Evolutionary conservation across 2,888 invertebrate genomes (phyloP).

Genomic region (Torymus texanus): DNA sequence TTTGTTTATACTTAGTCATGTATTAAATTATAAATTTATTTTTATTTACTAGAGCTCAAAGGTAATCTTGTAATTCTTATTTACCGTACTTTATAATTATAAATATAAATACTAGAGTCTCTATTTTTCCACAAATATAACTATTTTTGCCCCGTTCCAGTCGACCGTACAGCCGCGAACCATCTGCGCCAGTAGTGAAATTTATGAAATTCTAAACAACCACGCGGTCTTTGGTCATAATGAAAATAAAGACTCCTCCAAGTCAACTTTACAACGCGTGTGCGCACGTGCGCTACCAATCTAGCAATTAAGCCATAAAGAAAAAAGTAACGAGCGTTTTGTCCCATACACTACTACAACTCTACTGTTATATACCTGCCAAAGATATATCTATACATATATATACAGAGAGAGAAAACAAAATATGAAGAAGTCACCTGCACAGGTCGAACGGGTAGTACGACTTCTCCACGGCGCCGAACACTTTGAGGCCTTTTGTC

Average conservation of each 20-base stretch:
- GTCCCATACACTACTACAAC: background rate
- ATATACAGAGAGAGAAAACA: conserved; percentile 8
- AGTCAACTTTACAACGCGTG: conserved; percentile 29
- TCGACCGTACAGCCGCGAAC: background rate
- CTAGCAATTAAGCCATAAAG: conserved; percentile 46
- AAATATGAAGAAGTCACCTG: conserved; percentile 73
- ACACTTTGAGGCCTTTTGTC: conserved; percentile 81
- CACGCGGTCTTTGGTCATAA: conserved; percentile 9
- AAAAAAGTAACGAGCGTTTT: conserved; percentile 32
- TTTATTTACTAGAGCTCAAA: background rate
- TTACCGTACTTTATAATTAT: too few species aligned
- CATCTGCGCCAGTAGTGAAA: conserved; percentile 30
- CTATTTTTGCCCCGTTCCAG: too few species aligned
- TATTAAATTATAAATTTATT: too few species aligned
- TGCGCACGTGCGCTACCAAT: background rate
- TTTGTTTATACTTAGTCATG: too few species aligned
- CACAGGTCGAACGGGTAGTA: conserved; percentile 81
- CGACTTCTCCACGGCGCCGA: conserved; percentile 81
- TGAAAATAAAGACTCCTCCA: conserved; percentile 8
- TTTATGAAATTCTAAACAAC: conserved; percentile 34
- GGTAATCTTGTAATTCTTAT: background rate
- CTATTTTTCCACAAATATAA: too few species aligned
- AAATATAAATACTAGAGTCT: too few species aligned
- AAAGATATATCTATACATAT: background rate
- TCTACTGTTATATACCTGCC: background rate